Base-by-base conservation (phyloP, 1,140 invertebrate genomes). In the Drosophila carrolli region DNA sequence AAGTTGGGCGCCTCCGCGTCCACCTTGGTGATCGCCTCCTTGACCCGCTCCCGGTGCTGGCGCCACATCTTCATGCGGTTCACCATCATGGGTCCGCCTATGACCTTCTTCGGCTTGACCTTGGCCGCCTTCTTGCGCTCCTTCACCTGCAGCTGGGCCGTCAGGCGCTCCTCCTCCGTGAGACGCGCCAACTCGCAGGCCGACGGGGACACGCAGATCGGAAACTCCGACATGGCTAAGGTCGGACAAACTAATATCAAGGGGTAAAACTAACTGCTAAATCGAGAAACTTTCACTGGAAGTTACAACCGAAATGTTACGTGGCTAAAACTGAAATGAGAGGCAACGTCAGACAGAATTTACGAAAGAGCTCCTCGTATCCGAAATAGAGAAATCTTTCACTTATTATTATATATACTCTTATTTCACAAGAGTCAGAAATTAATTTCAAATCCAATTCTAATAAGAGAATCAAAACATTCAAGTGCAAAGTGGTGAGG, bases 11-110 rank as follows among this genome's bases (percentile, higher is more conserved):
- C 48, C 0, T 70, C 43, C 0, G 63, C 59, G 10, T 91, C 70
- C 14, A 91, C 10, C 13, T 50, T 44, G 16, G 59, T 80, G 1
- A 51, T 37, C 1, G 67, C 60, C 0, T 57, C 32, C 27, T 57
- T 48, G 5, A 91, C 19, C 0, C 89, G 89, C 9, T 60, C 38
- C 0, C 89, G 71, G 72, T 91, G 89, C 57, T 80, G 75, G 1
- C n/a, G 19, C 65, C 82, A 91, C 65, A 74, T 72, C 13, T 55
- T 56, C 5, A 53, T 8, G 0, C 50, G 41, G 5, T 60, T 35
- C 9, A 4, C 8, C 35, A 16, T 44, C 0, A 10, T 2, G 0
- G 3, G 2, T 0, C 11, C 19, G 7, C 13, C n/a, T 10, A 14
- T 27, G 0, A 1, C 1, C 0, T 5, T 5, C 16, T 68, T 68